A percentile compares a stretch with the other conserved stretches of the same genome.
These are phyloP conservation scores for Synergus umbraculus DNA, from an alignment of 2,888 invertebrate genomes.

Conservation along the genomic window DNA sequence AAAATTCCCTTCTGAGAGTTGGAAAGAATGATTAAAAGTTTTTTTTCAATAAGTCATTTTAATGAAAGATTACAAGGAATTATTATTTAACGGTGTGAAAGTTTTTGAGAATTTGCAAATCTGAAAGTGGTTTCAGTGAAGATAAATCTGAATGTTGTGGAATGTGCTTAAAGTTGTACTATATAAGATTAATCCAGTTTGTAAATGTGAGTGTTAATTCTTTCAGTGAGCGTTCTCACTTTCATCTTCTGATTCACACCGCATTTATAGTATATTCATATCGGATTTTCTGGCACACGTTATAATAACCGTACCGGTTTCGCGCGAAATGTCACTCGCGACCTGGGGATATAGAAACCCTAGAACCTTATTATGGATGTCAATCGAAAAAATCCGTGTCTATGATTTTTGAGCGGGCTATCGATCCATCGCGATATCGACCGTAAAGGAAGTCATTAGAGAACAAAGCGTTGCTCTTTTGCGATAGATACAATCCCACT, in stretches of 20 bases:
- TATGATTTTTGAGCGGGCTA: slow-evolving; percentile 53
- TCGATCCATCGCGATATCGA: slow-evolving; percentile 48
- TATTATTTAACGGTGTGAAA: too few relatives aligned
- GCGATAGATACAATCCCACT: slow-evolving; percentile 60
- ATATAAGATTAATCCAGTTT: slow-evolving; percentile 13
- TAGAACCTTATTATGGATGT: slow-evolving; percentile 15
- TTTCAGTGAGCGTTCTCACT: slow-evolving; percentile 32
- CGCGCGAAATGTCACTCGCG: slow-evolving; percentile 41
- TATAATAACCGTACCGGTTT: slow-evolving; percentile 17
- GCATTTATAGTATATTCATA: slow-evolving; percentile 20
- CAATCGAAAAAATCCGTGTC: slow-evolving; percentile 45
- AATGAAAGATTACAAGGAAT: too few relatives aligned
- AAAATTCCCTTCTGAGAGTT: too few relatives aligned
- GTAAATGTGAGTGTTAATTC: slow-evolving; percentile 14
- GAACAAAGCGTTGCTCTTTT: slow-evolving; percentile 71
- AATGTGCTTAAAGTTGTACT: slow-evolving; percentile 2
- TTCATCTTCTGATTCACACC: slow-evolving; percentile 39
- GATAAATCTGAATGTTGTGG: not conserved
- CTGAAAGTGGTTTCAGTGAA: too few relatives aligned
- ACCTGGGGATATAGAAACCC: slow-evolving; percentile 33
- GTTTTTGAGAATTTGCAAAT: too few relatives aligned
- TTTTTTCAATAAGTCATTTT: too few relatives aligned
- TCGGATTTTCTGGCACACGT: slow-evolving; percentile 38
- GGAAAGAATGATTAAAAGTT: too few relatives aligned
- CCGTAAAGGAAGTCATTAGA: slow-evolving; percentile 64